These are phyloP conservation scores for Jacana jacana DNA, from an alignment of 2,113 vertebrate species.

Conservation along the genomic window DNA sequence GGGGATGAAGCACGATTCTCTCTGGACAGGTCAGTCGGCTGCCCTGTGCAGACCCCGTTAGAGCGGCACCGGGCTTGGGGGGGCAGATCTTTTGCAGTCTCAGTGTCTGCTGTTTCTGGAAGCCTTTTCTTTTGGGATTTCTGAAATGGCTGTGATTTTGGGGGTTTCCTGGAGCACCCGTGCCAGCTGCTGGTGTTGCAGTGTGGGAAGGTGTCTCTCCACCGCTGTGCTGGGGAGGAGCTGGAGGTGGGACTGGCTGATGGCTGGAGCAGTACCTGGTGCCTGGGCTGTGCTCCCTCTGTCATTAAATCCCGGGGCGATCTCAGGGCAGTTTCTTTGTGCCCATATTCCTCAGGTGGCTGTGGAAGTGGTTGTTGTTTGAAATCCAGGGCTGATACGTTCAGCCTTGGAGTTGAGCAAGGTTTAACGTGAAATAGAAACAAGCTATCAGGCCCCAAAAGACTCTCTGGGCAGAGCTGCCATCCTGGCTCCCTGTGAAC, in stretches of 20 bases:
- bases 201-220: not conserved
- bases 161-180: not conserved
- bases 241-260: rapidly evolving
- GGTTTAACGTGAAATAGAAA: not conserved
- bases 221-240: rapidly evolving
- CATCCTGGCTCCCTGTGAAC: not conserved
- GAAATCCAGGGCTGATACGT: not conserved
- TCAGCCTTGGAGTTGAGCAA: not conserved
- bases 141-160: not conserved
- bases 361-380: not conserved
- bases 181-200: not conserved
- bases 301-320: not conserved
- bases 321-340: not conserved
- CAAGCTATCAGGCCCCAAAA: rapidly evolving
- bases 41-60: rapidly evolving
- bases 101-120: not conserved
- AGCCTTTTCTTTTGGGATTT: not conserved
- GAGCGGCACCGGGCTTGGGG: rapidly evolving
- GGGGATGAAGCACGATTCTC: slow-evolving; percentile 79
- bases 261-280: not conserved
- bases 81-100: not conserved
- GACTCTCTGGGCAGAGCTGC: rapidly evolving
- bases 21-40: slow-evolving; percentile 82
- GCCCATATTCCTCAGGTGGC: rapidly evolving
- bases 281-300: not conserved